Percentiles rank a stretch among this genome's conserved stretches.
Conservation (phyloP, 1,140 invertebrate genomes). For the Pararge aegeria region DNA sequence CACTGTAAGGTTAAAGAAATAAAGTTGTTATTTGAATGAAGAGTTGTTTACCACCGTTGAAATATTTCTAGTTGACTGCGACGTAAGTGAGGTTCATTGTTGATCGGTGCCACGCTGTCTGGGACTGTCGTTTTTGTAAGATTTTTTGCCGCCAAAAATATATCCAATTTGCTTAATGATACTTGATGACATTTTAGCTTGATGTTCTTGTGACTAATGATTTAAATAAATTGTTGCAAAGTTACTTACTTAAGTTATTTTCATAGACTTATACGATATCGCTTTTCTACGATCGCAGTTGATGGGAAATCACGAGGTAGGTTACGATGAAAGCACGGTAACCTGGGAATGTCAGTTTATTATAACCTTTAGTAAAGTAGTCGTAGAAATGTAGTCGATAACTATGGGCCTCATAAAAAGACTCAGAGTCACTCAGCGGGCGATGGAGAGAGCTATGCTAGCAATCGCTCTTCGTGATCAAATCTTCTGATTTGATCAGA, state of each 20-base stretch:
- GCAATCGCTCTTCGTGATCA: no score
- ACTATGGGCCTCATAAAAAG: no score
- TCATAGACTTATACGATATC: no score
- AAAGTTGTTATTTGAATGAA: conserved; percentile 12
- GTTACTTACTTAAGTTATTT: background rate
- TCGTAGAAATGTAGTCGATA: no score
- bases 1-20: background rate
- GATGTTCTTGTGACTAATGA: background rate
- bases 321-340: no score
- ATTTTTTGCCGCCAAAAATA: conserved; percentile 40
- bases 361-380: no score
- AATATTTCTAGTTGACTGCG: conserved; percentile 38
- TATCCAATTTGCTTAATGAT: conserved; percentile 57
- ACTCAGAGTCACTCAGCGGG: no score
- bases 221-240: background rate
- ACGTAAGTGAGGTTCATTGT: conserved; percentile 3
- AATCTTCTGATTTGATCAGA: no score
- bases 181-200: conserved; percentile 39
- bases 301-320: no score
- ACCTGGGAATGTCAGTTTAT: no score
- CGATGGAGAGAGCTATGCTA: no score
- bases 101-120: conserved; percentile 70
- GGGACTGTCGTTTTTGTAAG: conserved; percentile 41
- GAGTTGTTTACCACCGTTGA: background rate
- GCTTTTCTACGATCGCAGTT: no score